Evolutionary conservation across 2,797 vertebrate genomes (phyloP), one percentile per base, ranked within the genome.

Genomic region (Gymnodraco acuticeps): DNA sequence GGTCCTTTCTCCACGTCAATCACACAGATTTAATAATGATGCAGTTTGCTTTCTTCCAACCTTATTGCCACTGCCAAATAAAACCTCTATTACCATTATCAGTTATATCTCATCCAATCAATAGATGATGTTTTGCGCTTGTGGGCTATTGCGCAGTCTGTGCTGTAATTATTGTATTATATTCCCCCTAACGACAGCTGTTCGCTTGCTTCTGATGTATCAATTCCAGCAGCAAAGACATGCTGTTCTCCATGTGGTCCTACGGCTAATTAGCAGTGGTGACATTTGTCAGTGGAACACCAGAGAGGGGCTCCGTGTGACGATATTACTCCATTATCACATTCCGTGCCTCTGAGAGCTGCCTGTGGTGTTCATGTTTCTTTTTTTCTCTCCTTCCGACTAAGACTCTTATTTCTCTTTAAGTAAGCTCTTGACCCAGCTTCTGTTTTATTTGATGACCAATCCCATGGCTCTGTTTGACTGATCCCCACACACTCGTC

Each of bases 261-360:
- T 70, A 55, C 62, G 63, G 75, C 78, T 90, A 90, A 91, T 93
- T 91, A 92, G 70, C 56, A 81, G 62, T 54, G 47, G 74, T 58
- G 45, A 48, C 42, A 45, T 61, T 64, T 81, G 78, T 74, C 66
- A 46, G 56, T 63, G 43, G 64, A 82, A 84, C 66, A 85, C 54
- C 64, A 78, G 58, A 75, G 60, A 74, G 60, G 85, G 68, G 66
- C 58, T 80, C 33, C 11, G 15, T 74, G 61, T 76, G 58, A 82
- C 63, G 54, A 71, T 74, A 72, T 83, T 70, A 70, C 31, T 79
- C 77, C 72, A 73, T 87, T 75, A 84, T 68, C 62, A 79, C 59
- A 56, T 60, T 64, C 64, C 69, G 31, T 74, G 64, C 58, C 64
- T 85, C 3, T 17, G 23, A 80, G 60, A 80, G 11, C 52, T 65